Conservation (phyloP, 2,888 invertebrate species). For the Sesia apiformis region DNA sequence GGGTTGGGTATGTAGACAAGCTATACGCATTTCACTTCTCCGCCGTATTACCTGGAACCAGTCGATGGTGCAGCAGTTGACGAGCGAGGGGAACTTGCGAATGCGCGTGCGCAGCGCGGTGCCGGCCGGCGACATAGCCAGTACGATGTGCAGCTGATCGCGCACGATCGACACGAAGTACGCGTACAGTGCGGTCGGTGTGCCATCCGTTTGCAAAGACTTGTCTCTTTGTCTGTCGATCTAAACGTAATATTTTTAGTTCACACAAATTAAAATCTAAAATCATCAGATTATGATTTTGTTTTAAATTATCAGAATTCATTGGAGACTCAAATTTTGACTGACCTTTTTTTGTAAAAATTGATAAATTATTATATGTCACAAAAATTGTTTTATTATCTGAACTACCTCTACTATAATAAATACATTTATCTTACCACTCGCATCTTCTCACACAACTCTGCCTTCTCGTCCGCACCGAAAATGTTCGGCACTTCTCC, state of each 20-base stretch:
- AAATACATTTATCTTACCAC: constrained; percentile 34
- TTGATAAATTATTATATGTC: neutral
- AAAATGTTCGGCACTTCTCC: constrained; percentile 96
- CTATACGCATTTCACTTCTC: too few relatives aligned
- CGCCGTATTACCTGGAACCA: constrained; percentile 84
- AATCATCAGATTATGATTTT: too few relatives aligned
- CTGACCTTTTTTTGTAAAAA: constrained; percentile 2
- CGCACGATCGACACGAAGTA: constrained; percentile 90
- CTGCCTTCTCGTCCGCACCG: constrained; percentile 87
- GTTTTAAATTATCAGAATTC: neutral
- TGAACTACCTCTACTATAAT: constrained; percentile 4
- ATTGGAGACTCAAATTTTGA: neutral
- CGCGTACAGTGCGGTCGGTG: constrained; percentile 91
- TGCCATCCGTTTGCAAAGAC: constrained; percentile 92
- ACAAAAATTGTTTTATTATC: neutral
- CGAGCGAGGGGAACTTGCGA: constrained; percentile 92
- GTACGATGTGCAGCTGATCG: constrained; percentile 91
- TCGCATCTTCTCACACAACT: constrained; percentile 95
- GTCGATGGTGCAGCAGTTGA: constrained; percentile 96
- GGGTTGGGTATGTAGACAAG: too few relatives aligned
- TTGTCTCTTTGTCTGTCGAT: constrained; percentile 92
- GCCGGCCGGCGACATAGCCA: constrained; percentile 94
- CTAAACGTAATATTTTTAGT: constrained; percentile 31
- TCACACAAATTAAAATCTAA: too few relatives aligned
- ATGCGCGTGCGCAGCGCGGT: constrained; percentile 87